Evolutionary conservation across 1,140 invertebrate species (phyloP), one percentile per base, ranked within the genome.

Genomic region (Lithobius niger): DNA sequence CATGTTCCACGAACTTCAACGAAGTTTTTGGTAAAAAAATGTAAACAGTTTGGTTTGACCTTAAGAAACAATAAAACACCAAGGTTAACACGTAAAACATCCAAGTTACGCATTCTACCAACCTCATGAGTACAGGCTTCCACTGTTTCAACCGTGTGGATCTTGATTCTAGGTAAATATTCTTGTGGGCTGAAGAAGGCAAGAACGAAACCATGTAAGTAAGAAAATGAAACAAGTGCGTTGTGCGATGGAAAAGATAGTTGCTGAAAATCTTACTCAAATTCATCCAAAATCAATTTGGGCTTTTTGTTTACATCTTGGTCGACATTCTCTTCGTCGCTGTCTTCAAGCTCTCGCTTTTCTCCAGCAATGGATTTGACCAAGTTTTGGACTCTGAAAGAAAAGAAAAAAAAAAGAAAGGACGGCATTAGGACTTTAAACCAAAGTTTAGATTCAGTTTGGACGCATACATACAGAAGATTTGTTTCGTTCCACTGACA

Each of bases 81-180:
- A n/a, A n/a, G n/a, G n/a, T n/a, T n/a, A n/a, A n/a, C n/a, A n/a
- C n/a, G n/a, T n/a, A n/a, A n/a, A n/a, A n/a, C n/a, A n/a, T n/a
- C n/a, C n/a, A n/a, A n/a, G n/a, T n/a, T n/a, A n/a, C n/a, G n/a
- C n/a, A n/a, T n/a, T n/a, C n/a, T n/a, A n/a, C n/a, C n/a, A 60
- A 72, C 88, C 73, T 95, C 91, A 72, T 97, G 92, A 27, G 83
- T 84, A 71, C 90, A 96, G 2, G 85, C 83, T 65, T 90, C 88
- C 18, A 88, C 76, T 6, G 89, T 86, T 60, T 95, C 88, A 56
- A 96, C 79, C 15, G 81, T 82, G 68, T 93, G 86, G 31, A 95
- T 80, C 58, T 84, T 79, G 57, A 95, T 87, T 59, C 84, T 75
- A 21, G 80, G 75, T 45, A 62, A 59, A 27, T 59, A 62, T 27